Evolutionary conservation across 2,113 vertebrate species (phyloP).

Genomic region (Colossoma macropomum): DNA sequence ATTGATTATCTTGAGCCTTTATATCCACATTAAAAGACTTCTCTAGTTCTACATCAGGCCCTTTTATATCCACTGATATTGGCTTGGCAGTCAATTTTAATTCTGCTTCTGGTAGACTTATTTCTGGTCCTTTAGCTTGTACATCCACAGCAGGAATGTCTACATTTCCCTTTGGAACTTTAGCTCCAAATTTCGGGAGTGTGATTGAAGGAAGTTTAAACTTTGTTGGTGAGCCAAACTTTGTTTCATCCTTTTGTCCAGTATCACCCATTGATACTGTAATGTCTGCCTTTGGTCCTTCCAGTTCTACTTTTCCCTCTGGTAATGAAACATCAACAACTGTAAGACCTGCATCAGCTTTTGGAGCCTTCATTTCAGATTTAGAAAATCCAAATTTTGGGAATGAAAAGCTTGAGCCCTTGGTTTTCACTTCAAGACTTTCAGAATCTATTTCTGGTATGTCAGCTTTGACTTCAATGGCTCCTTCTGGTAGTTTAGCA

Average conservation of each 20-base stretch:
- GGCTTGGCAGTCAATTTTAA: neutral
- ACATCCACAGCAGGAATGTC: constrained; percentile 26
- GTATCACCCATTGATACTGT: neutral
- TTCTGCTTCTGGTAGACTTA: constrained; percentile 5
- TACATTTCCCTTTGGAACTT: constrained; percentile 25
- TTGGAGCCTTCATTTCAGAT: constrained; percentile 54
- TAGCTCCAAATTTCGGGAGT: constrained; percentile 59
- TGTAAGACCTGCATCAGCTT: constrained; percentile 47
- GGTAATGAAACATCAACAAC: constrained; percentile 44
- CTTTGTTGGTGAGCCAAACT: constrained; percentile 45
- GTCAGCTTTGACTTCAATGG: neutral
- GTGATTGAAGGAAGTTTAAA: constrained; percentile 63
- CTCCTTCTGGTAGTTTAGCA: constrained; percentile 18
- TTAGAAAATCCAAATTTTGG: constrained; percentile 67
- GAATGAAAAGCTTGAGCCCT: constrained; percentile 60
- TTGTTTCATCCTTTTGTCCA: neutral
- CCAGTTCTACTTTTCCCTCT: constrained; percentile 51
- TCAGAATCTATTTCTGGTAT: constrained; percentile 46
- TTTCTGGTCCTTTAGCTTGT: neutral
- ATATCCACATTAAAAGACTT: neutral
- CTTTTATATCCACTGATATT: constrained; percentile 6
- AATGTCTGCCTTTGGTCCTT: constrained; percentile 46
- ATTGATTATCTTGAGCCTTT: neutral
- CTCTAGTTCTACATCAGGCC: neutral
- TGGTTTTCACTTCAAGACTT: constrained; percentile 60